phyloP scores from a whole-genome alignment of 2,797 vertebrate species.

The Etheostoma perlongum region DNA sequence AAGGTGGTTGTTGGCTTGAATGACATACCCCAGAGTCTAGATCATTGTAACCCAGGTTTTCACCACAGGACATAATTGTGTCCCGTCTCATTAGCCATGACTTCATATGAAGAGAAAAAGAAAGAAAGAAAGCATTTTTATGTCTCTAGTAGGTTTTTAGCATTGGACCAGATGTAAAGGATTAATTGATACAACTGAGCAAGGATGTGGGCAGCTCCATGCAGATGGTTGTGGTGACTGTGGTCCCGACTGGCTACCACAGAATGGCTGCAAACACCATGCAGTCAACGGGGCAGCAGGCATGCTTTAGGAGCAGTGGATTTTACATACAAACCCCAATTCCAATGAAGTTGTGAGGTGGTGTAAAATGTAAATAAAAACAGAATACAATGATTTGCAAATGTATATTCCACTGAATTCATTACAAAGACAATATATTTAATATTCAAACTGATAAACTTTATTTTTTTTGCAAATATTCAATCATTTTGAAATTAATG shows the following conservation, averaged over 20 bases:
- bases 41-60: neutral
- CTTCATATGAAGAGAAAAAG: slow-evolving; percentile 2
- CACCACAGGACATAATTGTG: slow-evolving; percentile 3
- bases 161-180: slow-evolving; percentile 35
- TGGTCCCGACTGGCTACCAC: slow-evolving; percentile 33
- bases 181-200: slow-evolving; percentile 8
- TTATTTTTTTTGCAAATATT: too few species aligned
- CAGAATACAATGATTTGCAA: too few species aligned
- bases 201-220: slow-evolving; percentile 60
- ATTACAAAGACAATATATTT: too few species aligned
- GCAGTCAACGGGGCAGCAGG: slow-evolving; percentile 15
- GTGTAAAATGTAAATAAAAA: too few species aligned
- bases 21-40: neutral
- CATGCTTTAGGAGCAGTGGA: neutral
- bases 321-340: too few species aligned
- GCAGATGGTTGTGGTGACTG: slow-evolving; percentile 55
- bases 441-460: too few species aligned
- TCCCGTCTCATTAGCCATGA: slow-evolving; percentile 23
- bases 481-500: too few species aligned
- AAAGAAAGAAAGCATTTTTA: neutral
- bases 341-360: too few species aligned
- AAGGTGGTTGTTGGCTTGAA: slow-evolving; percentile 11
- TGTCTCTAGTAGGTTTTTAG: slow-evolving; percentile 22
- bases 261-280: slow-evolving; percentile 31
- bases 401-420: too few species aligned